Conservation (phyloP, 64 coral and sea anemone genomes). For the Catalaphyllia jardinei region DNA sequence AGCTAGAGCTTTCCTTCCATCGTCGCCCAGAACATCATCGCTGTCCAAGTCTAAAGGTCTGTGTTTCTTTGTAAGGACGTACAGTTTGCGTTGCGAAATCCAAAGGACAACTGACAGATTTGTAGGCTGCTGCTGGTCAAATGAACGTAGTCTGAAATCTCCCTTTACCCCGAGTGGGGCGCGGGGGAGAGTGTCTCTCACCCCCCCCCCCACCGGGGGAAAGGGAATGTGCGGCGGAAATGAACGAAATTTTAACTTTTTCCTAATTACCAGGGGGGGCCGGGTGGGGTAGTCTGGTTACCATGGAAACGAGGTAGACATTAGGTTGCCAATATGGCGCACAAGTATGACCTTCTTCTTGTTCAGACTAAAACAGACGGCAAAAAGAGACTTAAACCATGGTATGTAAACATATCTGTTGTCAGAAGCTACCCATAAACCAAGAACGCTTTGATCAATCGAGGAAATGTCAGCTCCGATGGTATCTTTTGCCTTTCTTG, state of each 20-base stretch:
- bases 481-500: not conserved
- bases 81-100: too few species aligned
- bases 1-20: not conserved
- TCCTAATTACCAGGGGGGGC: not conserved
- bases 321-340: conserved; percentile 79
- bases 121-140: too few species aligned
- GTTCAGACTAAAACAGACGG: conserved; percentile 87
- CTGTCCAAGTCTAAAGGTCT: not conserved
- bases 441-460: too few species aligned
- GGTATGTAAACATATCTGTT: conserved; percentile 51
- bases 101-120: too few species aligned
- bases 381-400: conserved; percentile 74
- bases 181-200: too few species aligned
- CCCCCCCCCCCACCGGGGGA: too few species aligned
- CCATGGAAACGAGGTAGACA: not conserved
- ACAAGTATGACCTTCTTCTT: conserved; percentile 98
- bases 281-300: not conserved
- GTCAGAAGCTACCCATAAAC: not conserved
- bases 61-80: too few species aligned
- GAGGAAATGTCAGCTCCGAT: not conserved
- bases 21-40: conserved; percentile 2
- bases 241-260: too few species aligned
- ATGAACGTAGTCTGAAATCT: too few species aligned
- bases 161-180: too few species aligned
- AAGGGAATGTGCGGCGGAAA: too few species aligned